Base-by-base conservation (phyloP, 2,113 vertebrate genomes). In the Ceyx margarethae region DNA sequence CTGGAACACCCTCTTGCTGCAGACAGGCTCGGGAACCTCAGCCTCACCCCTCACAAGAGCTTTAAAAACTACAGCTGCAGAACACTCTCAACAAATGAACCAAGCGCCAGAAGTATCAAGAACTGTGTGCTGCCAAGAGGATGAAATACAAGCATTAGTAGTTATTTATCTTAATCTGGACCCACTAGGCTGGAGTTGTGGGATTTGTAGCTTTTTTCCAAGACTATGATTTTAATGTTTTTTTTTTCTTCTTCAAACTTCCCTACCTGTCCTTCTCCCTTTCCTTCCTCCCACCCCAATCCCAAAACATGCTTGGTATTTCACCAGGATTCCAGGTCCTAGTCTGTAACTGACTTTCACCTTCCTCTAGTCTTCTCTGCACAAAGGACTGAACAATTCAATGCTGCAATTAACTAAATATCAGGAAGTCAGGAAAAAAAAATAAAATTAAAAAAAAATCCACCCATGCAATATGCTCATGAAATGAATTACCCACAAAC, bases 301-400 rank as follows among this genome's bases (percentile, higher is more conserved):
- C 40, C 3, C 46, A 18, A 53, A 76, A 71, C 72, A 89, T 43
- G 67, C 17, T 13, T 82, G 72, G 81, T 51, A 87, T 92, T 91
- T 82, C 74, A 77, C 0, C 40, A 10, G 62, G 64, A 89, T 89
- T 93, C 85, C 79, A 77, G 58, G 56, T 82, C 75, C 72, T 75
- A 91, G 78, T 19, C 87, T 73, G 42, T 58, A 90, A 79, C 66
- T 68, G 81, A 54, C 79, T 82, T 95, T 22, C 56, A 94, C 62
- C 71, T 89, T 85, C 68, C 57, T 33, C 71, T 40, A 28, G 9
- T 62, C 73, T 80, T 62, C 51, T 69, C 50, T 79, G 20, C 67
- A 87, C 25, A 74, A 80, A 77, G 82, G 50, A 87, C 0, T 60
- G 79, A 73, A 76, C 8, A 16, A 51, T 56, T 85, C 67, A 80